A percentile compares a stretch with the other conserved stretches of the same genome.
Conservation (phyloP, 2,797 vertebrate genomes). For the Helostoma temminkii region DNA sequence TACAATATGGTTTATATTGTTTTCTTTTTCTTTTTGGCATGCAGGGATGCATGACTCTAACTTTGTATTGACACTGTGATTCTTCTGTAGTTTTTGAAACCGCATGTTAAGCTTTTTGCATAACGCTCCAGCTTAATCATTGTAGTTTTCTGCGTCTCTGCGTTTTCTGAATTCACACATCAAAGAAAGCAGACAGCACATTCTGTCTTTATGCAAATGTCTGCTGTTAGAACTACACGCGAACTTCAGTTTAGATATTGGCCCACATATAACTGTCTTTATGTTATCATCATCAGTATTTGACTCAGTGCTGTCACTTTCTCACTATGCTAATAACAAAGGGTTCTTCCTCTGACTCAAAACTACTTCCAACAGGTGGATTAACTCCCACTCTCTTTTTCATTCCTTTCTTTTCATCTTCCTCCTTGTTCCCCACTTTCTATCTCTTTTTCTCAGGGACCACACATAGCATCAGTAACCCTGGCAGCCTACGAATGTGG, state of each 20-base stretch:
- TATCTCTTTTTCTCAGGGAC: conserved; percentile 81
- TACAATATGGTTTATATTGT: conserved; percentile 35
- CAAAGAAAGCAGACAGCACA: conserved; percentile 11
- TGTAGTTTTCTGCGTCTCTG: neutral
- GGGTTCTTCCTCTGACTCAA: conserved; percentile 74
- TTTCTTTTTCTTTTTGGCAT: conserved; percentile 12
- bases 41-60: neutral
- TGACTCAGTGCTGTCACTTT: conserved; percentile 55
- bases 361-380: conserved; percentile 53
- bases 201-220: conserved; percentile 6
- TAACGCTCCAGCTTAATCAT: neutral
- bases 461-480: conserved; percentile 90
- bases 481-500: conserved; percentile 91
- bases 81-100: conserved; percentile 22
- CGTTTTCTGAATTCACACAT: conserved; percentile 24
- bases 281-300: conserved; percentile 38
- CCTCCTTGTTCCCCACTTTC: conserved; percentile 11
- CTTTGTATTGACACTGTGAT: conserved; percentile 12
- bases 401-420: conserved; percentile 13
- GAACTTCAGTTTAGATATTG: neutral
- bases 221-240: conserved; percentile 3
- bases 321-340: conserved; percentile 21
- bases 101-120: neutral
- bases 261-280: conserved; percentile 33
- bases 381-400: conserved; percentile 34